Conservation (phyloP, 1,140 invertebrate species). For the Hylyphantes graminicola region DNA sequence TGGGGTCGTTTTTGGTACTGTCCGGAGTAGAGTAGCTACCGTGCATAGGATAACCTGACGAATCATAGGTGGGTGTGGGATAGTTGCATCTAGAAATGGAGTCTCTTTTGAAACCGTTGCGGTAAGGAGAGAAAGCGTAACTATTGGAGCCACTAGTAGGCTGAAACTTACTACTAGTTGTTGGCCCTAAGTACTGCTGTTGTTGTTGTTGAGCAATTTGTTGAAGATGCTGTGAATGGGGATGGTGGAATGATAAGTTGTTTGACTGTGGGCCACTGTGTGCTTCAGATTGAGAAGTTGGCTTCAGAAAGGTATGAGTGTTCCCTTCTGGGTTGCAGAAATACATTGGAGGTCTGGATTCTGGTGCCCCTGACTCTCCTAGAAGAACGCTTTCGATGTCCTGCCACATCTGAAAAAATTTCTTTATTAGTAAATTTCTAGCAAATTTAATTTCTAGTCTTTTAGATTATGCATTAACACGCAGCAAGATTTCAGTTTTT, state of each 20-base stretch:
- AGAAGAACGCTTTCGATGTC: slow-evolving; percentile 71
- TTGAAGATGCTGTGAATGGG: slow-evolving; percentile 44
- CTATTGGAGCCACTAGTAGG: background rate
- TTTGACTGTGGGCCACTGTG: background rate
- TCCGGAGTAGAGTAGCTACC: background rate
- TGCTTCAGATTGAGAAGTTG: background rate
- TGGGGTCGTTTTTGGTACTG: slow-evolving; percentile 30
- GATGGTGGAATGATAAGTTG: slow-evolving; percentile 56
- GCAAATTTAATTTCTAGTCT: no score
- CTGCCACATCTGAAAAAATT: slow-evolving; percentile 69
- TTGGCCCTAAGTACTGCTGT: slow-evolving; percentile 48
- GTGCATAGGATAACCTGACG: slow-evolving; percentile 4
- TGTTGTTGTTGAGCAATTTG: slow-evolving; percentile 57
- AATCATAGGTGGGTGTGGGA: background rate
- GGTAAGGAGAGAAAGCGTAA: slow-evolving; percentile 18
- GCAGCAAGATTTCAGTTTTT: no score
- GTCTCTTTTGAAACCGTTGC: slow-evolving; percentile 42
- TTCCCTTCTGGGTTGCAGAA: slow-evolving; percentile 16
- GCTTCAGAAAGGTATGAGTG: slow-evolving; percentile 20
- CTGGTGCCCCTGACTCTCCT: slow-evolving; percentile 63
- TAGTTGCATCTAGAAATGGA: background rate
- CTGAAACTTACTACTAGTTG: background rate
- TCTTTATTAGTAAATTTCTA: no score
- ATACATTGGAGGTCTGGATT: slow-evolving; percentile 57
- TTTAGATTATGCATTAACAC: no score